Evolutionary conservation across 2,113 vertebrate species (phyloP), one percentile per base, ranked within the genome.

Genomic region (Elephas maximus): DNA sequence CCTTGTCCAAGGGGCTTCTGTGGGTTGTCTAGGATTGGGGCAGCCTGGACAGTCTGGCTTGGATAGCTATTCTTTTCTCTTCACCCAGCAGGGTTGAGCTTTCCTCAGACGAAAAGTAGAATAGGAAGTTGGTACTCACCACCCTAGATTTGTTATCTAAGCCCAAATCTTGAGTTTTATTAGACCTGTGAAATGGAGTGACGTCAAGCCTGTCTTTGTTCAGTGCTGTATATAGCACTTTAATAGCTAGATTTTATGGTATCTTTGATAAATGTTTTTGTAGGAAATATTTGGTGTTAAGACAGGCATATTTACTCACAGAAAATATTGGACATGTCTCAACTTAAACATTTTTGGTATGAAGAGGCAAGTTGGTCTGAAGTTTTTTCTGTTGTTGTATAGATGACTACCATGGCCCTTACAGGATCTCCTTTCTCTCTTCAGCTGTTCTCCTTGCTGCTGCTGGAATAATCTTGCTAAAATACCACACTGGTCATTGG

Each of bases 321-420:
- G 80, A 93, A 95, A 60, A 67, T 6, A 48, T 82, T 73, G 69
- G 53, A 73, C 28, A 7, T 76, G 14, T 92, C 44, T 91, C 80
- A 89, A 28, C 37, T 62, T 78, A 67, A 90, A 48, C 62, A 17
- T 76, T 90, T 90, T 82, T 87, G 74, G 48, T 88, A 63, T 76
- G 63, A 87, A 92, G 71, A 73, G 79, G 53, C 84, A 73, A 26
- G 63, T 89, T 23, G 45, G 18, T 77, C 37, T 53, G 8, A 57
- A 73, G 74, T 76, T 80, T 94, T 74, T 53, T 57, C 85, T 81
- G 71, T 18, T 80, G 0, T n/a, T 67, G 11, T 78, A 7, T 26
- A 53, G 71, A 24, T 73, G 62, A 86, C 23, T 51, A 11, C 44
- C 37, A 41, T 37, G 62, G 2, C 62, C 48, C 53, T 44, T 73